Percentiles rank a stretch among this genome's conserved stretches.
These are phyloP conservation scores for Acronicta psi DNA, from an alignment of 2,888 invertebrate species.

Conservation along the genomic window DNA sequence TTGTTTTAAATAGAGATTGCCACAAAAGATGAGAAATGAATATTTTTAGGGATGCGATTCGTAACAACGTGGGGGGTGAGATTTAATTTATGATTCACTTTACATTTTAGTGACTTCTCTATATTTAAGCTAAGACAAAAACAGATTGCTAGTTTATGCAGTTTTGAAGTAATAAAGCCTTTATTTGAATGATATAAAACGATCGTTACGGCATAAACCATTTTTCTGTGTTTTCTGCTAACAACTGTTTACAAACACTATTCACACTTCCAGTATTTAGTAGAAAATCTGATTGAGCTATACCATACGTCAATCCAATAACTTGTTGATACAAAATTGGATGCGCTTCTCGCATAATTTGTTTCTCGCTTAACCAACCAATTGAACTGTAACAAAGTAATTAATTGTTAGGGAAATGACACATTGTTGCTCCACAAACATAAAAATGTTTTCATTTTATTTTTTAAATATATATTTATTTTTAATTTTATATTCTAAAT, in stretches of 20 bases:
- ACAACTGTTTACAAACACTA: background rate
- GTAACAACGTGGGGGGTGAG: constrained; percentile 73
- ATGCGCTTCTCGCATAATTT: background rate
- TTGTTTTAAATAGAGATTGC: constrained; percentile 62
- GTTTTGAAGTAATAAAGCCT: constrained; percentile 13
- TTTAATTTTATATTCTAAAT: constrained; percentile 2
- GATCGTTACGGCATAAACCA: constrained; percentile 79
- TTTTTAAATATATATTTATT: constrained; percentile 16
- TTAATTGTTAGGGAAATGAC: background rate
- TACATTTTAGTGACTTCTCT: constrained; percentile 28
- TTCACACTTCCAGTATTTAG: background rate
- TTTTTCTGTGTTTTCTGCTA: background rate
- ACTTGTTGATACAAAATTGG: background rate
- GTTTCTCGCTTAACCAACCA: too few relatives aligned
- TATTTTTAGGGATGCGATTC: constrained; percentile 27
- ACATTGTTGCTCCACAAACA: constrained; percentile 30
- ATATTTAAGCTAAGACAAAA: constrained; percentile 45
- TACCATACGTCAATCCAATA: background rate
- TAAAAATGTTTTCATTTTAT: constrained; percentile 23
- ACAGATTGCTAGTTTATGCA: constrained; percentile 77
- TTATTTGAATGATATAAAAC: constrained; percentile 49
- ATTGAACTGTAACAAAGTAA: background rate
- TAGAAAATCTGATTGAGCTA: background rate
- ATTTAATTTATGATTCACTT: constrained; percentile 15
- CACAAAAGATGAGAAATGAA: constrained; percentile 51